phyloP scores from a whole-genome alignment of 2,797 vertebrate species.

The Philypnodon macrostomus region DNA sequence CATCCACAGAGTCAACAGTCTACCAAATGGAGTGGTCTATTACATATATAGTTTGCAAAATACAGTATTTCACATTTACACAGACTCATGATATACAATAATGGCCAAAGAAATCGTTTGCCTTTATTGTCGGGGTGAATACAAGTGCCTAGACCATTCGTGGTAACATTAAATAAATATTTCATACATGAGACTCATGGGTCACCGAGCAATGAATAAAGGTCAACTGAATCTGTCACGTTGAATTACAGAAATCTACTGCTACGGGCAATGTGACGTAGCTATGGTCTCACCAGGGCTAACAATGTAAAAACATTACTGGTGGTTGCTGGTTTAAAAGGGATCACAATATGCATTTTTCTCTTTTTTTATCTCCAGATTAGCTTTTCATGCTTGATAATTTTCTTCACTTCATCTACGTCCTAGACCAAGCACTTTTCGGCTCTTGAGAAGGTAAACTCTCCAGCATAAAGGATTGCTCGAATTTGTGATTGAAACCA shows the following conservation, averaged over 20 bases:
- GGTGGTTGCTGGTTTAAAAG: conserved; percentile 44
- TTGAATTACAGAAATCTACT: conserved; percentile 32
- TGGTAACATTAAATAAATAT: conserved; percentile 11
- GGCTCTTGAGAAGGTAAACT: no score
- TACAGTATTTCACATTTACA: no score
- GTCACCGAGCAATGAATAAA: conserved; percentile 19
- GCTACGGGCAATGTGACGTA: conserved; percentile 45
- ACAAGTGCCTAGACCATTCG: conserved; percentile 17
- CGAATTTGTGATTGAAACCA: no score
- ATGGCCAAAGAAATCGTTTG: not conserved
- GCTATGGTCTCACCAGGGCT: conserved; percentile 42
- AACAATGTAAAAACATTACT: conserved; percentile 41
- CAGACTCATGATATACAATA: not conserved
- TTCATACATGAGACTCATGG: conserved; percentile 7
- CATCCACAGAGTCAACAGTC: no score
- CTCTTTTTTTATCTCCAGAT: no score
- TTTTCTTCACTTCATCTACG: no score
- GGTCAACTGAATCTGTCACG: conserved; percentile 1
- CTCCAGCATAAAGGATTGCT: no score
- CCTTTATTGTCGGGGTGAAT: not conserved
- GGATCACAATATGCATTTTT: no score
- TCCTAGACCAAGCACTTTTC: no score
- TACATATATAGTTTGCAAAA: no score
- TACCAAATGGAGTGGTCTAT: no score
- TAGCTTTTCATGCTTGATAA: no score